Evolutionary conservation across 2,888 invertebrate species (phyloP).

Genomic region (Melanchra persicariae): DNA sequence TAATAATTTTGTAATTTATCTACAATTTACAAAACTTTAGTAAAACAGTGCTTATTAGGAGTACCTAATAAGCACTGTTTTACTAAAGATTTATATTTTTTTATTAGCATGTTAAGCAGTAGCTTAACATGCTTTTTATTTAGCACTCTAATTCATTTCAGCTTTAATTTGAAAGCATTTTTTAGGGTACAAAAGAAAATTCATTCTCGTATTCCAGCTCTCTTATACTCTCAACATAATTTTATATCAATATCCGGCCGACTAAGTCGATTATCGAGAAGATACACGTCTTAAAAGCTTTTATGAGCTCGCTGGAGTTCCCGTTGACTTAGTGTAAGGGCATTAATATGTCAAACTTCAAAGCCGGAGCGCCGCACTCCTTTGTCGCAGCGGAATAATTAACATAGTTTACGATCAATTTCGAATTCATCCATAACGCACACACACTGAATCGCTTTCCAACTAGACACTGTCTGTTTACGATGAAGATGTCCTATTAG

Average conservation of each 20-base stretch:
- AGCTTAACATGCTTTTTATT: constrained; percentile 7
- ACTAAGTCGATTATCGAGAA: constrained; percentile 45
- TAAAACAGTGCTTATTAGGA: too few species aligned
- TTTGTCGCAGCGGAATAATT: constrained; percentile 60
- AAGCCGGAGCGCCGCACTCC: constrained; percentile 52
- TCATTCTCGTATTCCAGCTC: neutral
- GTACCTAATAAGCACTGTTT: too few species aligned
- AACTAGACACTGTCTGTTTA: constrained; percentile 23
- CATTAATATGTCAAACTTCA: constrained; percentile 63
- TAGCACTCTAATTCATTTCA: neutral
- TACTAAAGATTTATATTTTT: too few species aligned
- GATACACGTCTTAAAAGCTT: constrained; percentile 59
- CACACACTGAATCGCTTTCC: constrained; percentile 28
- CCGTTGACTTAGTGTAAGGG: constrained; percentile 42
- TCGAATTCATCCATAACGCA: constrained; percentile 45
- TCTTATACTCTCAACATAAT: neutral
- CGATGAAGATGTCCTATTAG: constrained; percentile 5
- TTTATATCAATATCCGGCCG: constrained; percentile 22
- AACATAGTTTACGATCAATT: constrained; percentile 62
- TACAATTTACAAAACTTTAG: constrained; percentile 26
- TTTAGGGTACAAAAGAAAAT: neutral
- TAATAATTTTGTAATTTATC: constrained; percentile 38
- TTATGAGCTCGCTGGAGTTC: constrained; percentile 43
- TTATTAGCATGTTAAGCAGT: too few species aligned
- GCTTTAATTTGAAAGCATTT: neutral